phyloP scores from a whole-genome alignment of 2,888 invertebrate genomes.

The Andrena bicolor region DNA sequence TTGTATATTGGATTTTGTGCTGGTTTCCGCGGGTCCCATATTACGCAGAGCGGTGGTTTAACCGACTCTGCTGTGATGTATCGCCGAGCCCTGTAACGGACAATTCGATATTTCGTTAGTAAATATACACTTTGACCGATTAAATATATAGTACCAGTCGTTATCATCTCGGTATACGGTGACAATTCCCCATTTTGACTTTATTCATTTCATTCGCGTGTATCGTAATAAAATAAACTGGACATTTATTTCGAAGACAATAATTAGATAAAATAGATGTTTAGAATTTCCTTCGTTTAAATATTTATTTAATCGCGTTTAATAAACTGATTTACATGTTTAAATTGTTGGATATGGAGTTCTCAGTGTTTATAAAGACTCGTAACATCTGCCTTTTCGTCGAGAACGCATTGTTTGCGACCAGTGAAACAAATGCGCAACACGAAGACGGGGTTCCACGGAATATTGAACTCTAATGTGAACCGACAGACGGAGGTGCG shows the following conservation, averaged over 20 bases:
- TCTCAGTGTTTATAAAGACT: background rate
- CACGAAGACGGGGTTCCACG: background rate
- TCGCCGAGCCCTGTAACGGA: constrained; percentile 57
- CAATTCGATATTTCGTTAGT: constrained; percentile 18
- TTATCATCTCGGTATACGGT: background rate
- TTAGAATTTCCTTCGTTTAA: background rate
- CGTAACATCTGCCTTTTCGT: background rate
- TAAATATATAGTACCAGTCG: background rate
- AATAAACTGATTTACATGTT: background rate
- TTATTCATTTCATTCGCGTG: too few relatives aligned
- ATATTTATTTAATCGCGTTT: background rate
- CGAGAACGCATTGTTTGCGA: background rate
- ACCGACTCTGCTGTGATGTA: constrained; percentile 45
- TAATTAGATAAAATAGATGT: background rate
- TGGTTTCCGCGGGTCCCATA: constrained; percentile 75
- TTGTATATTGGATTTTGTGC: constrained; percentile 85
- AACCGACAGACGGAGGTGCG: constrained; percentile 14
- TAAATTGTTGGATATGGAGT: background rate
- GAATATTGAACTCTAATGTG: constrained; percentile 22
- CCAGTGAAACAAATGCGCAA: background rate
- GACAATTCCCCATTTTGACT: too few relatives aligned
- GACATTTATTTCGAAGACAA: too few relatives aligned
- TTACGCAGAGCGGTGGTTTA: constrained; percentile 64
- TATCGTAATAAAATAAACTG: too few relatives aligned
- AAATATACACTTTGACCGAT: background rate